These are phyloP conservation scores for Myiopsitta monachus DNA, from an alignment of 2,113 vertebrate genomes.

Conservation along the genomic window DNA sequence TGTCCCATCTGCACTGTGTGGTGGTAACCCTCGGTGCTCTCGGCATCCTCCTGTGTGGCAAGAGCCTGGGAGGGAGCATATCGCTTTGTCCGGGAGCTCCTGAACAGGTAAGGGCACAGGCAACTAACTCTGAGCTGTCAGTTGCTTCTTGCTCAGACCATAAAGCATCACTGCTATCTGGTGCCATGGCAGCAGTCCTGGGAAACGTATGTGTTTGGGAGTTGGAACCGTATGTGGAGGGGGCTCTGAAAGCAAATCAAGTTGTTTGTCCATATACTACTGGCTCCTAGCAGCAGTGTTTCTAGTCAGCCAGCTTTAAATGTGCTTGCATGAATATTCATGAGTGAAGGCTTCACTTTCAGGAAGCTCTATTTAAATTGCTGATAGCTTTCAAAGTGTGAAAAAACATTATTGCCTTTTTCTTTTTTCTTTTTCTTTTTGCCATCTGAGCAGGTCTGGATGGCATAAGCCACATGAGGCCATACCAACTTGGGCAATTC, in stretches of 20 bases:
- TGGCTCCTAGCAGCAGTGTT: not conserved
- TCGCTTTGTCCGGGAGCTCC: constrained; percentile 66
- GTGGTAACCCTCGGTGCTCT: constrained; percentile 82
- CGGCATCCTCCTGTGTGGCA: constrained; percentile 84
- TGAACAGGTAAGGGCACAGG: constrained; percentile 51
- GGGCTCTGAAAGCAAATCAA: not conserved
- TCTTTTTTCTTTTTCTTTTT: not conserved
- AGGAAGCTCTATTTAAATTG: not conserved
- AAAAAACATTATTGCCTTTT: not conserved
- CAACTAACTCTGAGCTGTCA: not conserved
- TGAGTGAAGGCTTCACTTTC: not conserved
- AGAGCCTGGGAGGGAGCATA: constrained; percentile 69
- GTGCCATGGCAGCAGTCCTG: not conserved
- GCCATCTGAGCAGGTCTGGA: not conserved
- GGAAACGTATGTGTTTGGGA: not conserved
- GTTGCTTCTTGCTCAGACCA: not conserved
- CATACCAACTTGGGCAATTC: not conserved
- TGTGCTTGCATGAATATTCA: constrained; percentile 8
- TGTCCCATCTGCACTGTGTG: constrained; percentile 82
- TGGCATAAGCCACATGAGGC: not conserved
- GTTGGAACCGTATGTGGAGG: not conserved
- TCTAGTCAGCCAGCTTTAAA: not conserved
- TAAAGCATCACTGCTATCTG: not conserved
- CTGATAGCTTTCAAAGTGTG: not conserved
- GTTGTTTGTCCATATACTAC: not conserved